Percentiles rank a stretch among this genome's conserved stretches.
Conservation (phyloP, 92 coral and sea anemone genomes). For the Phenganax marumi region DNA sequence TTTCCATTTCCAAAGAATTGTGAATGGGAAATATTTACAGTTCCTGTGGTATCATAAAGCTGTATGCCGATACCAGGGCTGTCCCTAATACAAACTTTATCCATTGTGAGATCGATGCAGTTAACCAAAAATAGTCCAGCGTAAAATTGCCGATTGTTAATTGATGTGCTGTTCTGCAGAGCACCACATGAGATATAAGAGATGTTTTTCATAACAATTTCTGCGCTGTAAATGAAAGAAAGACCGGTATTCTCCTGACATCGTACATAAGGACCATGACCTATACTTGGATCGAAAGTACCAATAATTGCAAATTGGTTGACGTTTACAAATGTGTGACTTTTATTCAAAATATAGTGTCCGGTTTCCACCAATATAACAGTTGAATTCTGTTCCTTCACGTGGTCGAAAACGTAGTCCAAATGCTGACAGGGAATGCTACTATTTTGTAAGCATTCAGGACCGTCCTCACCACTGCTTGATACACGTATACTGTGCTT, state of each 20-base stretch:
- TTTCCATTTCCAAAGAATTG: slow-evolving; percentile 51
- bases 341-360: slow-evolving; percentile 57
- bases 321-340: slow-evolving; percentile 56
- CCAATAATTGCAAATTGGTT: slow-evolving; percentile 64
- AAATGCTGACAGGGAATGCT: slow-evolving; percentile 61
- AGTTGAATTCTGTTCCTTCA: slow-evolving; percentile 54
- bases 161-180: slow-evolving; percentile 66
- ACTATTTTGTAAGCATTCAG: slow-evolving; percentile 46
- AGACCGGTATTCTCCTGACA: slow-evolving; percentile 62
- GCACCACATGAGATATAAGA: slow-evolving; percentile 69
- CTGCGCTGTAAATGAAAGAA: slow-evolving; percentile 60
- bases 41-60: slow-evolving; percentile 60
- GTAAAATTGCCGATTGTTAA: slow-evolving; percentile 50
- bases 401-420: slow-evolving; percentile 61
- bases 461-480: slow-evolving; percentile 47
- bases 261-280: slow-evolving; percentile 24
- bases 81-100: slow-evolving; percentile 41
- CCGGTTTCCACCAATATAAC: slow-evolving; percentile 56
- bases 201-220: slow-evolving; percentile 51
- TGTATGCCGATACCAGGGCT: slow-evolving; percentile 71
- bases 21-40: slow-evolving; percentile 53
- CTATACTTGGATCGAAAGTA: slow-evolving; percentile 22
- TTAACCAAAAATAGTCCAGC: slow-evolving; percentile 73
- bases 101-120: slow-evolving; percentile 64
- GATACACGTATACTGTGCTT: slow-evolving; percentile 46